phyloP scores from a whole-genome alignment of 1,140 invertebrate species.

The Hypothenemus hampei region DNA sequence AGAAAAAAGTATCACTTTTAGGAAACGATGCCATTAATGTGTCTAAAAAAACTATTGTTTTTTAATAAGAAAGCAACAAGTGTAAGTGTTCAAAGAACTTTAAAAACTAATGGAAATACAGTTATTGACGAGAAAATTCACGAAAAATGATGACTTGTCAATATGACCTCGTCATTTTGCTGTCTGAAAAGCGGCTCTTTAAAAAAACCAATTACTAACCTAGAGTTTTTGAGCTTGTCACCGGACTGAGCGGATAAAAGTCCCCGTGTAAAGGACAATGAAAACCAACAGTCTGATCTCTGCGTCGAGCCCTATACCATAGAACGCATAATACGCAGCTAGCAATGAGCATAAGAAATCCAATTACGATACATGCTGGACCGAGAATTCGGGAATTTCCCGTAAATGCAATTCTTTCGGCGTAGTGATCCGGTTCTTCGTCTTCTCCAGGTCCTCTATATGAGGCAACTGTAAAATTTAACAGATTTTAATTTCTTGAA shows the following conservation, averaged over 20 bases:
- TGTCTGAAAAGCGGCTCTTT: too few relatives aligned
- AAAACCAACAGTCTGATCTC: slow-evolving; percentile 65
- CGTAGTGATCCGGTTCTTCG: slow-evolving; percentile 64
- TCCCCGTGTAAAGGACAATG: slow-evolving; percentile 73
- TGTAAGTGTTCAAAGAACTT: too few relatives aligned
- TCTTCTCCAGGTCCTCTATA: slow-evolving; percentile 65
- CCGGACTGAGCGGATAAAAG: slow-evolving; percentile 67
- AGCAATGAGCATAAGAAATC: slow-evolving; percentile 60
- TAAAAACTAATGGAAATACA: too few relatives aligned
- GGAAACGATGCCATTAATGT: too few relatives aligned
- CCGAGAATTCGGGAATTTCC: slow-evolving; percentile 67
- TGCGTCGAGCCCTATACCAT: slow-evolving; percentile 58
- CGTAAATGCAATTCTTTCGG: slow-evolving; percentile 63
- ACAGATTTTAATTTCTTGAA: too few relatives aligned
- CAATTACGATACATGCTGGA: slow-evolving; percentile 66
- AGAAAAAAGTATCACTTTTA: slow-evolving; percentile 13
- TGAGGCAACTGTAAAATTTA: slow-evolving; percentile 58
- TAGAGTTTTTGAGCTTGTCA: slow-evolving; percentile 47
- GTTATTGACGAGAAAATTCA: too few relatives aligned
- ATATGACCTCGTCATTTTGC: too few relatives aligned
- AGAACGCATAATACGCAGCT: slow-evolving; percentile 59
- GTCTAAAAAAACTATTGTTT: too few relatives aligned
- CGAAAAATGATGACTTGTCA: too few relatives aligned
- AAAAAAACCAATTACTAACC: slow-evolving; percentile 32
- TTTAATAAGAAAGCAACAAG: too few relatives aligned